These are phyloP conservation scores for Cephus cinctus DNA, from an alignment of 1,140 invertebrate species.

Conservation along the genomic window DNA sequence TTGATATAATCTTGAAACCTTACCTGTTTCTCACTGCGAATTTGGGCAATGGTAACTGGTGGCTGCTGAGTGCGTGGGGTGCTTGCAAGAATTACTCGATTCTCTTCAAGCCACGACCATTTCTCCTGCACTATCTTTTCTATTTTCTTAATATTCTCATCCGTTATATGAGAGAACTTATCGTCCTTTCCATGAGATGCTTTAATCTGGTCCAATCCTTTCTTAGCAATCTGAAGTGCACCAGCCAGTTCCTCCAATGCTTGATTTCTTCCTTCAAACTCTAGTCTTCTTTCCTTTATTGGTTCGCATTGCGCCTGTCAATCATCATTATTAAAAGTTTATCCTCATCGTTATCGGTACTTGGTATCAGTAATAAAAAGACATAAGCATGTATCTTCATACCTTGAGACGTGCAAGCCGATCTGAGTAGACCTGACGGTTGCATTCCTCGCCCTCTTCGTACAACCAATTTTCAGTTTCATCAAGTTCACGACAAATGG, in stretches of 20 bases:
- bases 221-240: constrained; percentile 71
- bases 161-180: constrained; percentile 81
- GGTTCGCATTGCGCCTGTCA: constrained; percentile 77
- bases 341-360: too few species aligned
- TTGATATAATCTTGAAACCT: constrained; percentile 6
- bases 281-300: constrained; percentile 75
- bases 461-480: constrained; percentile 96
- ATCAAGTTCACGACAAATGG: constrained; percentile 71
- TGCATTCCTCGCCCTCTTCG: constrained; percentile 89
- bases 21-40: constrained; percentile 72
- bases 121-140: constrained; percentile 59
- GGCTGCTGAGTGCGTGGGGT: constrained; percentile 66
- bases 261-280: constrained; percentile 73
- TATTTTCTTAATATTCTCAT: constrained; percentile 76
- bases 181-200: constrained; percentile 60
- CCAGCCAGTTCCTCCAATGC: constrained; percentile 76
- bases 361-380: too few species aligned
- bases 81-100: constrained; percentile 62
- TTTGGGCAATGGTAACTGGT: constrained; percentile 73
- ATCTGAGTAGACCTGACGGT: constrained; percentile 77
- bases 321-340: too few species aligned
- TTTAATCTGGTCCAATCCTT: constrained; percentile 70
- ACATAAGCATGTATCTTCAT: too few species aligned
- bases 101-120: constrained; percentile 72
- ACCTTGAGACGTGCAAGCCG: constrained; percentile 67